A percentile compares a stretch with the other conserved stretches of the same genome.
These are phyloP conservation scores for Eueremaeus valkanovi DNA, from an alignment of 2,888 invertebrate species.

Conservation along the genomic window DNA sequence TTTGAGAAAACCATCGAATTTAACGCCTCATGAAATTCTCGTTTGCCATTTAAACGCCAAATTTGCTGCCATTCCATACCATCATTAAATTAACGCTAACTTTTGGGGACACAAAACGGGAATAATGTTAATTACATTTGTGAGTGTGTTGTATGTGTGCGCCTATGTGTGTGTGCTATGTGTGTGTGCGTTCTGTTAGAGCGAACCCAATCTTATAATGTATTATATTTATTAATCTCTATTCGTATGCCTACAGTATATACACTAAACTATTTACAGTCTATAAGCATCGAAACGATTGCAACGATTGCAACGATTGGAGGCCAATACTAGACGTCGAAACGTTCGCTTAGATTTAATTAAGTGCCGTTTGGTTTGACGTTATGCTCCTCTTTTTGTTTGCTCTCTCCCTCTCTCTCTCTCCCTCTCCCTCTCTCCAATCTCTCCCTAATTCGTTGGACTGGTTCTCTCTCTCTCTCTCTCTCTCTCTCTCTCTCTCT, in stretches of 20 bases:
- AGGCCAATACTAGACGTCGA: conserved; percentile 34
- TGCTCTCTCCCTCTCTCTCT: conserved; percentile 23
- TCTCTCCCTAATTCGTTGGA: too few species aligned
- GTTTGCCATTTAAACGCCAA: not conserved
- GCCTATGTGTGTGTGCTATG: too few species aligned
- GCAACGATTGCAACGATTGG: too few species aligned
- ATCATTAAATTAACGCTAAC: not conserved
- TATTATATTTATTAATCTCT: conserved; percentile 19
- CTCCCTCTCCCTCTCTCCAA: not conserved
- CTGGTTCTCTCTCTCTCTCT: conserved; percentile 3
- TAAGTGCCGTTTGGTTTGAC: conserved; percentile 47
- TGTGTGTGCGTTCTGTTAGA: not conserved
- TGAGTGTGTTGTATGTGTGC: not conserved
- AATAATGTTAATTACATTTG: conserved; percentile 17
- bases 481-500: conserved; percentile 8
- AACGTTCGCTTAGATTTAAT: conserved; percentile 47
- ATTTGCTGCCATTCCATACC: not conserved
- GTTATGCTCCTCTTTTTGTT: conserved; percentile 40
- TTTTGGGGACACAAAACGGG: not conserved
- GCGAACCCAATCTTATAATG: not conserved
- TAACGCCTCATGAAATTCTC: conserved; percentile 27
- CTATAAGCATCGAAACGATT: not conserved
- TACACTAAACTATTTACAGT: conserved; percentile 17
- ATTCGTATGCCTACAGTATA: too few species aligned
- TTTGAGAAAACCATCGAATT: not conserved